Conservation (phyloP, 2,113 vertebrate species). For the Fukomys damarensis region DNA sequence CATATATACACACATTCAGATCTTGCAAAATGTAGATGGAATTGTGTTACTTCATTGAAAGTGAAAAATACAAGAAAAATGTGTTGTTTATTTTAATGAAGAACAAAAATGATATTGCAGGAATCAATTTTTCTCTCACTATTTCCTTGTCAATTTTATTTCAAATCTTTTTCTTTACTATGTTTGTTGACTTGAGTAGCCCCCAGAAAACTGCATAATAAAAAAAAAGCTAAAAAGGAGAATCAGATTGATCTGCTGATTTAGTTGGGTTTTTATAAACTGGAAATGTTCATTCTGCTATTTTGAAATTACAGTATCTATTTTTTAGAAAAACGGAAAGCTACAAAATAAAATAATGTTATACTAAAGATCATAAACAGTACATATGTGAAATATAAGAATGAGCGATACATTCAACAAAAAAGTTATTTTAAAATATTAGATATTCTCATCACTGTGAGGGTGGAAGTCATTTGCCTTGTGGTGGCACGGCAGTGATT, state of each 20-base stretch:
- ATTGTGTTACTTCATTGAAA: constrained; percentile 67
- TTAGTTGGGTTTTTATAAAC: neutral
- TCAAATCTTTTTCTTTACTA: neutral
- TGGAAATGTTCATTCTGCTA: neutral
- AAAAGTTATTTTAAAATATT: neutral
- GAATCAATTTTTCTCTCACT: constrained; percentile 36
- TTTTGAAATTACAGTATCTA: neutral
- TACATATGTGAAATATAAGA: neutral
- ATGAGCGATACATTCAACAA: neutral
- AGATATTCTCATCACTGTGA: constrained; percentile 10
- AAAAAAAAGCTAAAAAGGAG: neutral
- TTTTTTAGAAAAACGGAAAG: neutral
- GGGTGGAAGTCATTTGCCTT: neutral
- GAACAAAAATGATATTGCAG: constrained; percentile 36
- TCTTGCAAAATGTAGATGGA: constrained; percentile 28
- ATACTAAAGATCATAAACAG: neutral
- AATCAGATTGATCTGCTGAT: neutral
- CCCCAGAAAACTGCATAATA: neutral
- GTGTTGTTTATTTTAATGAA: constrained; percentile 58
- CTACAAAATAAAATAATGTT: constrained; percentile 2
- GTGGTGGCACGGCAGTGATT: neutral
- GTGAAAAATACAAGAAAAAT: constrained; percentile 6
- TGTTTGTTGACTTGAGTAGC: constrained; percentile 45
- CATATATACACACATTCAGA: neutral
- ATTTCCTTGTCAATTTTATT: constrained; percentile 9